These are phyloP conservation scores for Calliopsis andreniformis DNA, from an alignment of 1,140 invertebrate species.

Conservation along the genomic window DNA sequence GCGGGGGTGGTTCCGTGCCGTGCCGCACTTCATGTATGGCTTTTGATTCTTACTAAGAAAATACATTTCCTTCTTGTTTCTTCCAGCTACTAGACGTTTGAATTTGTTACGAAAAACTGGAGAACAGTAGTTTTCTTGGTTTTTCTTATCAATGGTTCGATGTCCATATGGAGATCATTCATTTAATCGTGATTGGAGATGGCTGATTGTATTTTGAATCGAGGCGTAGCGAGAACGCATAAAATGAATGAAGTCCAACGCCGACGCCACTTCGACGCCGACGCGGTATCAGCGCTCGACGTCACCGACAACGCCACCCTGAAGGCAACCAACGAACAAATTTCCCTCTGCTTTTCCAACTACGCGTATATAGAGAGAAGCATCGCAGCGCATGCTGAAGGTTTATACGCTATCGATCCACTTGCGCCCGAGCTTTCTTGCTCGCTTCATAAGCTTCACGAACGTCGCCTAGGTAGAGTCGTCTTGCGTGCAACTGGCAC, in stretches of 20 bases:
- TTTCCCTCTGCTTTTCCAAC: background rate
- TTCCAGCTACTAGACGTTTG: too few species aligned
- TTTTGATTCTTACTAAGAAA: too few species aligned
- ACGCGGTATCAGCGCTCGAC: slow-evolving; percentile 25
- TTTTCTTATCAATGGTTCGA: background rate
- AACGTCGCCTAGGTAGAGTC: slow-evolving; percentile 55
- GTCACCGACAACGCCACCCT: slow-evolving; percentile 28
- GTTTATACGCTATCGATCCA: slow-evolving; percentile 62
- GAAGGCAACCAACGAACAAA: background rate
- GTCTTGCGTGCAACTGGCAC: slow-evolving; percentile 16
- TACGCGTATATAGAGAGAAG: background rate
- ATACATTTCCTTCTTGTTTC: too few species aligned
- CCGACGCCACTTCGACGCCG: slow-evolving; percentile 4
- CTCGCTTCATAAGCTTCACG: slow-evolving; percentile 58
- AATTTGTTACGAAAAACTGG: background rate
- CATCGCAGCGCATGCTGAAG: slow-evolving; percentile 66
- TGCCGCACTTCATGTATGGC: background rate
- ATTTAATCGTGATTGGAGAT: background rate
- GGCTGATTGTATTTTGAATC: background rate
- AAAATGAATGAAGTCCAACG: slow-evolving; percentile 44
- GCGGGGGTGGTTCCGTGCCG: background rate
- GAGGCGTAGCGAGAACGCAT: background rate
- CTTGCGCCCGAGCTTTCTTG: slow-evolving; percentile 47
- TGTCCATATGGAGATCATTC: background rate
- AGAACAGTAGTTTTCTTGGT: background rate